Evolutionary conservation across 2,113 vertebrate species (phyloP).

Genomic region (Xiphophorus maculatus): DNA sequence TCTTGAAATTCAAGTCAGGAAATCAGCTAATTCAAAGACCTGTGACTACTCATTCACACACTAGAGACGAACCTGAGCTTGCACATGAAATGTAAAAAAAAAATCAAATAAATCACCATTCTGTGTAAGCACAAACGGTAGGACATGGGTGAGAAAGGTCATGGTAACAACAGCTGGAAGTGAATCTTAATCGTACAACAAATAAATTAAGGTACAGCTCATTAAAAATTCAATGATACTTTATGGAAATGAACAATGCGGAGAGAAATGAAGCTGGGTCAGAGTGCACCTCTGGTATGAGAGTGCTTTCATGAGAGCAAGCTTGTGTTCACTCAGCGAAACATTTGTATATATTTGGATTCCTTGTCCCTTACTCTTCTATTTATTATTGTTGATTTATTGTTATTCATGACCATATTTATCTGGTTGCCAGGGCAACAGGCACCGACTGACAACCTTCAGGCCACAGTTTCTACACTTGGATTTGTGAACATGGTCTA

Average conservation of each 20-base stretch:
- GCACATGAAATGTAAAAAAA: constrained; percentile 9
- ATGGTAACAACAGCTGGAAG: constrained; percentile 3
- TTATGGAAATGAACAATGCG: constrained; percentile 28
- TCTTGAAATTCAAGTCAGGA: constrained; percentile 37
- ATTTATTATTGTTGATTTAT: neutral
- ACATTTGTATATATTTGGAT: neutral
- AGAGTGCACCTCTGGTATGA: constrained; percentile 8
- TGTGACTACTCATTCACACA: constrained; percentile 33
- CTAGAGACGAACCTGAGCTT: constrained; percentile 28
- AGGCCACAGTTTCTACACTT: no score
- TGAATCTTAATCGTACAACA: constrained; percentile 9
- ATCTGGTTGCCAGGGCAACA: no score
- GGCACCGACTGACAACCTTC: no score
- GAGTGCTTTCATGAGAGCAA: constrained; percentile 1
- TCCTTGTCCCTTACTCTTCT: neutral
- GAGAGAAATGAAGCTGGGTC: constrained; percentile 18
- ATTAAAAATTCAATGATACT: constrained; percentile 6
- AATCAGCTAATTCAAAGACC: constrained; percentile 37
- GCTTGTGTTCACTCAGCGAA: neutral
- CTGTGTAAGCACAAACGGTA: constrained; percentile 3
- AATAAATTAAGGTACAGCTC: constrained; percentile 2
- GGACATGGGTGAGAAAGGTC: neutral
- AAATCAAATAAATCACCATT: neutral
- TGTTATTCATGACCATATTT: no score
- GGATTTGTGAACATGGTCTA: no score